phyloP scores from a whole-genome alignment of 2,113 vertebrate genomes.

The Regulus satrapa region DNA sequence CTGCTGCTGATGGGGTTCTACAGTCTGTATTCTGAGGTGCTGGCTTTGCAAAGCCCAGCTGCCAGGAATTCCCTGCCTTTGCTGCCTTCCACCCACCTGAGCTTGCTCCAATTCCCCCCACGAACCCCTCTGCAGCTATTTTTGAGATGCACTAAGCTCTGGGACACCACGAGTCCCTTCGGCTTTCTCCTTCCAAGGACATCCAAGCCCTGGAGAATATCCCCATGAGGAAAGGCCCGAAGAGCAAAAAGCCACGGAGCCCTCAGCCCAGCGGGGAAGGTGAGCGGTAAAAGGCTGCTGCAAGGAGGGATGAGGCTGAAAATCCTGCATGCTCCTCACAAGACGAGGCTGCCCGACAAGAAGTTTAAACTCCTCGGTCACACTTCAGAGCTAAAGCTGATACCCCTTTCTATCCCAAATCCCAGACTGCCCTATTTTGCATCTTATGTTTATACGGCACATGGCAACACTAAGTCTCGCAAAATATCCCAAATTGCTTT shows the following conservation, averaged over 20 bases:
- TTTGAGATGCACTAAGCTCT: fast-evolving
- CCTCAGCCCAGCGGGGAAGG: background rate
- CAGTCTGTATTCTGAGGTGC: fast-evolving
- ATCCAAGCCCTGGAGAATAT: background rate
- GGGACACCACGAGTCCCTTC: background rate
- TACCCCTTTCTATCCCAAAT: background rate
- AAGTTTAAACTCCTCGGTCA: background rate
- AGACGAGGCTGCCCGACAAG: background rate
- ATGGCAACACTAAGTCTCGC: background rate
- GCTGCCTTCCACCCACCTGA: background rate
- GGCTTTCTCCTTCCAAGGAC: background rate
- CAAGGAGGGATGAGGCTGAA: background rate
- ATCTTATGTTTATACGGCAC: background rate
- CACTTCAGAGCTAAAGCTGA: background rate
- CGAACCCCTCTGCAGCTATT: fast-evolving
- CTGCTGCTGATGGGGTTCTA: background rate
- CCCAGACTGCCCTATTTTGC: background rate
- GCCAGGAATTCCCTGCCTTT: background rate
- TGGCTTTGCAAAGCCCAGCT: background rate
- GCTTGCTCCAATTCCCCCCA: fast-evolving
- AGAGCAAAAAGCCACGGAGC: fast-evolving
- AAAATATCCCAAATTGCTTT: background rate
- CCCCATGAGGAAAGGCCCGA: fast-evolving
- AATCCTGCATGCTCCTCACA: background rate
- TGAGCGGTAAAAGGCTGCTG: background rate